Conservation (phyloP, 2,888 invertebrate genomes). For the Ecliptopera silaceata region DNA sequence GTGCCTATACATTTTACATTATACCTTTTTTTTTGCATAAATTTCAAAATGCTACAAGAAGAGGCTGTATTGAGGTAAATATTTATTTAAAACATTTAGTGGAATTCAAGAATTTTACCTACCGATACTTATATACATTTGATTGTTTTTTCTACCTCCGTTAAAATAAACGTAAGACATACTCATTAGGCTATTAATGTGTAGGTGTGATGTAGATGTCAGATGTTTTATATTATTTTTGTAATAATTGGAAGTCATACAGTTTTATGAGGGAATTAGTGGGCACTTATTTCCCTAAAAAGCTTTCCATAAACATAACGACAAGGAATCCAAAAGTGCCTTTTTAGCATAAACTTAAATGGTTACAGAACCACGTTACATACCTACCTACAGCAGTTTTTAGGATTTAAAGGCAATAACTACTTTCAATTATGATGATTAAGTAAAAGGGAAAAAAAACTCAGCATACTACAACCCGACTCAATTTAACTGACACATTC, state of each 20-base stretch:
- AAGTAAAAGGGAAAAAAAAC: background rate
- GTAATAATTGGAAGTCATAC: slow-evolving; percentile 20
- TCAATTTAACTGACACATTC: slow-evolving; percentile 46
- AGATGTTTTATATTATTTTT: slow-evolving; percentile 7
- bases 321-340: background rate
- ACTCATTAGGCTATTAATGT: background rate
- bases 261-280: slow-evolving; percentile 20
- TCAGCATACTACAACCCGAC: slow-evolving; percentile 13
- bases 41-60: too few relatives aligned
- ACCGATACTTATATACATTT: slow-evolving; percentile 9
- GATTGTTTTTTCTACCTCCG: slow-evolving; percentile 26
- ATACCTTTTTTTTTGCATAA: too few relatives aligned
- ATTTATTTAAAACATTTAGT: too few relatives aligned
- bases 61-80: too few relatives aligned
- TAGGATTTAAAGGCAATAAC: background rate
- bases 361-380: background rate
- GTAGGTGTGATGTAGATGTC: slow-evolving; percentile 16
- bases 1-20: too few relatives aligned
- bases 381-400: background rate
- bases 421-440: background rate
- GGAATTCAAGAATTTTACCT: too few relatives aligned
- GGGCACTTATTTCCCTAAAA: slow-evolving; percentile 6
- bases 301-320: slow-evolving; percentile 3
- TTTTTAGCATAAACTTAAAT: background rate
- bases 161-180: slow-evolving; percentile 9